Conservation (phyloP, 2,888 invertebrate genomes). For the Morpho deidamia region DNA sequence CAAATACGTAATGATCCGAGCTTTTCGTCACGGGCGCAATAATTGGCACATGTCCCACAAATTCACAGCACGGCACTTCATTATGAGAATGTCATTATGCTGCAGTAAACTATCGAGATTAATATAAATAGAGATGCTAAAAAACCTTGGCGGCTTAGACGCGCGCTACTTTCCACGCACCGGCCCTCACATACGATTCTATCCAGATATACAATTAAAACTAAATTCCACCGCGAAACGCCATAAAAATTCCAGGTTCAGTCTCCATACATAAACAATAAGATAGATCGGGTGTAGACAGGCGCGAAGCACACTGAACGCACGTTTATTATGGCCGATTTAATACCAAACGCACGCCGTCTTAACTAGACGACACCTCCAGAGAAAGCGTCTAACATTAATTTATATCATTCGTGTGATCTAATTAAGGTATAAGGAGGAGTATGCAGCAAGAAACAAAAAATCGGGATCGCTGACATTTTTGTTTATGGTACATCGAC, state of each 20-base stretch:
- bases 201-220: constrained; percentile 57
- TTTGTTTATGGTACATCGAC: constrained; percentile 79
- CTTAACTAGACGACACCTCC: constrained; percentile 42
- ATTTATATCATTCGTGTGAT: constrained; percentile 74
- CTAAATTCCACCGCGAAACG: constrained; percentile 52
- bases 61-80: constrained; percentile 68
- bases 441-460: constrained; percentile 76
- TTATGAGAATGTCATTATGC: constrained; percentile 74
- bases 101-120: constrained; percentile 70
- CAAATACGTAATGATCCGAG: constrained; percentile 56
- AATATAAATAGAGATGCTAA: constrained; percentile 72
- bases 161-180: constrained; percentile 39
- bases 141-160: constrained; percentile 64
- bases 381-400: constrained; percentile 67
- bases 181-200: constrained; percentile 39
- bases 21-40: constrained; percentile 63
- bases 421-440: constrained; percentile 72
- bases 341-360: constrained; percentile 55
- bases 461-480: constrained; percentile 79
- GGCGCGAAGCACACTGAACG: constrained; percentile 68
- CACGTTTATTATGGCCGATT: constrained; percentile 74
- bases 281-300: constrained; percentile 74
- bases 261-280: constrained; percentile 78
- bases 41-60: constrained; percentile 76
- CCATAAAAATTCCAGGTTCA: constrained; percentile 72